Conservation (phyloP, 2,888 invertebrate genomes). For the Caenorhabditis sp. region DNA sequence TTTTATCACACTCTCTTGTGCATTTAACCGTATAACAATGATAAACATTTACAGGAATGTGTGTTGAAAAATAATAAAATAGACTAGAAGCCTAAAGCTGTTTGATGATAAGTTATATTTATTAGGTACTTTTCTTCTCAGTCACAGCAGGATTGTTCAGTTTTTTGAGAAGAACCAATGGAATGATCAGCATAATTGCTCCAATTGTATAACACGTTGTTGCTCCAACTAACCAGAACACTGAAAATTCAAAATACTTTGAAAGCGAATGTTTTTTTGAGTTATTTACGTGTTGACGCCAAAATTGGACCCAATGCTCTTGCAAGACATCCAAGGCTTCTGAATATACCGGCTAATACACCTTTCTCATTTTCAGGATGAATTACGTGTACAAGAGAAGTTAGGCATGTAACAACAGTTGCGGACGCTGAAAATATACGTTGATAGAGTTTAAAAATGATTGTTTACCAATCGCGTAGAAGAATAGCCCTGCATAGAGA, state of each 20-base stretch:
- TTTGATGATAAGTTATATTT: constrained; percentile 4
- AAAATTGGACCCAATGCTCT: constrained; percentile 88
- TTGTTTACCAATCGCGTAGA: constrained; percentile 84
- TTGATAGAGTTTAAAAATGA: neutral
- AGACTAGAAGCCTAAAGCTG: neutral
- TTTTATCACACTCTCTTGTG: neutral
- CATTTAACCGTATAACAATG: neutral
- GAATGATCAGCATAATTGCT: constrained; percentile 80
- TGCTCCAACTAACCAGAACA: constrained; percentile 91
- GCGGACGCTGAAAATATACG: constrained; percentile 74
- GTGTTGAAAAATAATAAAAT: neutral
- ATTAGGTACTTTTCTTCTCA: constrained; percentile 17
- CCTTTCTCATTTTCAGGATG: constrained; percentile 84
- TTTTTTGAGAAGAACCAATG: constrained; percentile 71
- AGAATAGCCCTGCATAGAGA: constrained; percentile 83
- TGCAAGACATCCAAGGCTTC: constrained; percentile 91
- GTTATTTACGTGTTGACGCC: constrained; percentile 80
- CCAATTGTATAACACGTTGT: constrained; percentile 83
- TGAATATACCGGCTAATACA: constrained; percentile 88
- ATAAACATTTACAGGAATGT: neutral
- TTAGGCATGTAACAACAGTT: constrained; percentile 91
- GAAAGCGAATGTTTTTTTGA: neutral
- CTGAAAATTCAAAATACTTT: constrained; percentile 73
- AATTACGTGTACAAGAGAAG: constrained; percentile 86
- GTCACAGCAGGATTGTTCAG: constrained; percentile 40